Evolutionary conservation across 2,888 invertebrate genomes (phyloP), one percentile per base, ranked within the genome.

Genomic region (Melanostoma mellinum): DNA sequence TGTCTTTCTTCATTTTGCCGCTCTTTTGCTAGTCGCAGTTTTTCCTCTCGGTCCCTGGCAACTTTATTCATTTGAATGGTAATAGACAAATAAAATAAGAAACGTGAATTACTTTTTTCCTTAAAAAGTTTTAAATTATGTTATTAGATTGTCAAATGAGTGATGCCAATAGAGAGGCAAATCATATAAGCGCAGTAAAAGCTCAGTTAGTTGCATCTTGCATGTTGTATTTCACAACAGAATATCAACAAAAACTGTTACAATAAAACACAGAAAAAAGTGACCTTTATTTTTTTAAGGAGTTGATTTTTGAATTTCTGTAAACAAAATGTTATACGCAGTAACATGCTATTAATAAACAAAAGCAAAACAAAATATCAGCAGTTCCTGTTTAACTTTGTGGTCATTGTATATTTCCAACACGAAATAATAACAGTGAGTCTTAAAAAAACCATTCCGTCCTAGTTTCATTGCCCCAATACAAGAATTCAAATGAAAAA

Each of bases 1-100:
- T 96, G 95, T 88, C 97, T 94, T 91, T 97, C 97, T 89, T 96
- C 96, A 93, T 97, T 96, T 91, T 97, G 97, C 88, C 96, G 93
- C 89, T 97, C 97, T 88, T 96, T 95, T 88, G 97, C 94, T 90
- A 94, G 92, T 90, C 94, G 93, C 88, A 95, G 93, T 92, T 95
- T 94, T 91, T 94, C 94, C 92, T 94, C 93, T 88, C 93, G 92
- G 88, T 93, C 93, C 88, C 90, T 90, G 87, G 88, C 88, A 85
- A 86, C 90, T 90, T 38, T 63, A 56, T 61, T 36, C 40, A 76
- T 58, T 67, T 55, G 20, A 40, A 75, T 53, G 46, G 42, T 36
- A 35, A 36, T 58, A 63, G 65, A 76, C 30, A 53, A 52, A 63
- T 38, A 63, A 61, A 35, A 44, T 30, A 53, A 60, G 67, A 48